Evolutionary conservation across 2,113 vertebrate species (phyloP).

Genomic region (Rhineura floridana): DNA sequence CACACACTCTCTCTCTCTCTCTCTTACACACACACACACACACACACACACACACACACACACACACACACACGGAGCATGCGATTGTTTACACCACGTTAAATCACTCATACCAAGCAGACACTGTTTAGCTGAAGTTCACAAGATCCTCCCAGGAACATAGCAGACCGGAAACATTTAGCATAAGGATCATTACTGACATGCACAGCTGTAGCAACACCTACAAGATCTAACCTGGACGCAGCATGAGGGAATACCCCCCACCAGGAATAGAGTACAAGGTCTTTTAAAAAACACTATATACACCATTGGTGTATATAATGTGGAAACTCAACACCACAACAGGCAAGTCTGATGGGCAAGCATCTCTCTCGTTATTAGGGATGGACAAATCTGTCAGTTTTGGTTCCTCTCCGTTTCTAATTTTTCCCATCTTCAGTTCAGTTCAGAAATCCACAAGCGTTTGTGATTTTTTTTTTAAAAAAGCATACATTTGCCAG

Average conservation of each 20-base stretch:
- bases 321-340: not conserved
- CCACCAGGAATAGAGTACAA: not conserved
- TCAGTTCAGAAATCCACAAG: too few relatives aligned
- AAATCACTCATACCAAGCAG: slow-evolving; percentile 56
- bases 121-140: slow-evolving; percentile 52
- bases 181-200: slow-evolving; percentile 56
- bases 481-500: too few relatives aligned
- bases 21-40: not conserved
- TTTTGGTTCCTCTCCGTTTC: too few relatives aligned
- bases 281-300: not conserved
- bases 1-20: not conserved
- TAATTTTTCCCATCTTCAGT: too few relatives aligned
- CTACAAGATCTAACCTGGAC: not conserved
- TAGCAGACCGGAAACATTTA: slow-evolving; percentile 59
- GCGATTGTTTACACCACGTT: slow-evolving; percentile 60
- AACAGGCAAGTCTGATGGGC: not conserved
- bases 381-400: too few relatives aligned
- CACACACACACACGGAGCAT: not conserved
- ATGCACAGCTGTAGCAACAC: slow-evolving; percentile 31
- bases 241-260: not conserved
- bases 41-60: not conserved
- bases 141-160: slow-evolving; percentile 65
- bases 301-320: not conserved
- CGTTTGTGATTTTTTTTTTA: too few relatives aligned
- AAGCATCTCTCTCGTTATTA: not conserved